Evolutionary conservation across 1,140 invertebrate genomes (phyloP).

Genomic region (Tetramorium simillimum): DNA sequence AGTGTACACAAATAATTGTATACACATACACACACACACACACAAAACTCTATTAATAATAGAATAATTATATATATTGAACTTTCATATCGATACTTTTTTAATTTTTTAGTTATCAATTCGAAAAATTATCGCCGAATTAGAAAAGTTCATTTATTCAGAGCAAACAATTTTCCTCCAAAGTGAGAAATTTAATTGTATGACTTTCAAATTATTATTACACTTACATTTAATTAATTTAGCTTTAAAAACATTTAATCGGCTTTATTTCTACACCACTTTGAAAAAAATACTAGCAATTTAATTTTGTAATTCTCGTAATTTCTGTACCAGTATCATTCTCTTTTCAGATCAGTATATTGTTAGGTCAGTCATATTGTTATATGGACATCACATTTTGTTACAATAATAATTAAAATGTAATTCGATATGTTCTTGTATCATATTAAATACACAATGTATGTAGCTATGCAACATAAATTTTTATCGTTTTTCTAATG

Average conservation of each 20-base stretch:
- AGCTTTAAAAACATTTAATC: conserved; percentile 63
- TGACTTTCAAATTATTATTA: conserved; percentile 62
- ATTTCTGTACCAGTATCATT: conserved; percentile 29
- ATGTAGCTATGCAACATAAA: not conserved
- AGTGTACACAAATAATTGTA: not conserved
- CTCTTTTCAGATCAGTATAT: conserved; percentile 18
- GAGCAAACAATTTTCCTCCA: not conserved
- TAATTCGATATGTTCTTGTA: not conserved
- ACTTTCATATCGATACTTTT: not conserved
- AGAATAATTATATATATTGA: not conserved
- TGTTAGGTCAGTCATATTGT: not conserved
- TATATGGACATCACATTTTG: not conserved
- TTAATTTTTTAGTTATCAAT: not conserved
- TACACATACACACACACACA: not conserved
- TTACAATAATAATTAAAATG: conserved; percentile 3
- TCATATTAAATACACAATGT: not conserved
- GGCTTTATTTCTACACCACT: conserved; percentile 60
- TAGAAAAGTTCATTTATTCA: not conserved
- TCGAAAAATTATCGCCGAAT: not conserved
- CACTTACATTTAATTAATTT: conserved; percentile 64
- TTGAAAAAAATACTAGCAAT: conserved; percentile 42
- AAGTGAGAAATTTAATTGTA: conserved; percentile 39
- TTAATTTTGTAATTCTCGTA: conserved; percentile 19
- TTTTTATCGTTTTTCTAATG: not conserved
- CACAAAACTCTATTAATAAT: not conserved